phyloP scores from a whole-genome alignment of 92 coral and sea anemone species.

The Porites divaricata region DNA sequence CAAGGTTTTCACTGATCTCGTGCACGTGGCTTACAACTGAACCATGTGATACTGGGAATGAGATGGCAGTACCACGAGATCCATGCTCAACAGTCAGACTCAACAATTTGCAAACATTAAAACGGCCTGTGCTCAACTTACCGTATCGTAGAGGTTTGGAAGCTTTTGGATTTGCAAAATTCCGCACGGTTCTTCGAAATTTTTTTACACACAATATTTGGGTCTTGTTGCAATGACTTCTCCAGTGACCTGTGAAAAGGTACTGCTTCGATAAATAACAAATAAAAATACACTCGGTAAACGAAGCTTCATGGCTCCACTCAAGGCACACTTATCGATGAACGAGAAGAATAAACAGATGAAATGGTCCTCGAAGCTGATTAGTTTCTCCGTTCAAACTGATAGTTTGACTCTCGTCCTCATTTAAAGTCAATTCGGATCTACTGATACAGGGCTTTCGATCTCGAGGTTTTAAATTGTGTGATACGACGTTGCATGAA shows the following conservation, averaged over 20 bases:
- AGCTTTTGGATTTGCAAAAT: constrained; percentile 79
- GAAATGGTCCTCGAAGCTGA: constrained; percentile 28
- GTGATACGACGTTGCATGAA: no score
- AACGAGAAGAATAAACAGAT: constrained; percentile 52
- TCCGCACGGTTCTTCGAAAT: constrained; percentile 63
- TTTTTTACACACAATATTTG: constrained; percentile 79
- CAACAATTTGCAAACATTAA: constrained; percentile 22
- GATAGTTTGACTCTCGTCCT: no score
- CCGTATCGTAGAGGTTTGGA: constrained; percentile 84
- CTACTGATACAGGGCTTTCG: background rate
- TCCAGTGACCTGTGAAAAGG: constrained; percentile 72
- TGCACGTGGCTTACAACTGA: background rate
- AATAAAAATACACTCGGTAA: constrained; percentile 52
- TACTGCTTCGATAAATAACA: constrained; percentile 51
- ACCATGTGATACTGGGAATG: background rate
- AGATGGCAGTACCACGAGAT: background rate
- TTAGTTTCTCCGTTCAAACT: constrained; percentile 4
- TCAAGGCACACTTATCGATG: constrained; percentile 59
- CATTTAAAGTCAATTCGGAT: constrained; percentile 30
- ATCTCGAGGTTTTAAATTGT: no score
- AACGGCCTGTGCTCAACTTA: constrained; percentile 38
- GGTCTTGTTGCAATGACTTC: constrained; percentile 73
- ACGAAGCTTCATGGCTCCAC: constrained; percentile 65
- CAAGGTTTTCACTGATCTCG: background rate
- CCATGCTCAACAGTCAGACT: constrained; percentile 6